Conservation (phyloP, 1,140 invertebrate species). For the Neodiprion lecontei region DNA sequence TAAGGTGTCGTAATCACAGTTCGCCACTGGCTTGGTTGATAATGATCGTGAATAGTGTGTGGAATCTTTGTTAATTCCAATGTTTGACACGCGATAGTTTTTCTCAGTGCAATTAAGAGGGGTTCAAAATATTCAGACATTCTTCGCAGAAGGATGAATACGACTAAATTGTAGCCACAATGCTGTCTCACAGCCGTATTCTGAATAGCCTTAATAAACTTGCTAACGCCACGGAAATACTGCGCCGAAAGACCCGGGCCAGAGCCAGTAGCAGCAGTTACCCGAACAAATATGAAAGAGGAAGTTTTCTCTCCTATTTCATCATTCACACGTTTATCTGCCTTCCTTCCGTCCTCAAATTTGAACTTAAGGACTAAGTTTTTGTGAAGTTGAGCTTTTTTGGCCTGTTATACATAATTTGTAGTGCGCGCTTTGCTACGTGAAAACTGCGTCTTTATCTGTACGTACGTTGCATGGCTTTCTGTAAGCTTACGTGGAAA, state of each 20-base stretch:
- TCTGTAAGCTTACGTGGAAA: background rate
- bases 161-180: slow-evolving; percentile 63
- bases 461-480: too few relatives aligned
- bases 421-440: too few relatives aligned
- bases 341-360: background rate
- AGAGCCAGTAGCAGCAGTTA: background rate
- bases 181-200: slow-evolving; percentile 56
- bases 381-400: too few relatives aligned
- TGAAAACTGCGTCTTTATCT: too few relatives aligned
- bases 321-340: background rate
- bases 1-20: too few relatives aligned
- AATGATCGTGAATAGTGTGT: too few relatives aligned
- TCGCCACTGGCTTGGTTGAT: too few relatives aligned
- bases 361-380: too few relatives aligned
- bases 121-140: slow-evolving; percentile 63
- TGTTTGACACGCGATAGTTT: too few relatives aligned
- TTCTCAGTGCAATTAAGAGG: slow-evolving; percentile 19
- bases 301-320: background rate
- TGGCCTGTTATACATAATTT: too few relatives aligned
- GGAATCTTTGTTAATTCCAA: too few relatives aligned
- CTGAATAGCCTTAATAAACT: slow-evolving; percentile 64
- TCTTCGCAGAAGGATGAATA: slow-evolving; percentile 56
- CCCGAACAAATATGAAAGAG: background rate
- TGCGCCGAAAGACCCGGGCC: slow-evolving; percentile 21
- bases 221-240: slow-evolving; percentile 61